phyloP scores from a whole-genome alignment of 2,113 vertebrate species.

The Eonycteris spelaea region DNA sequence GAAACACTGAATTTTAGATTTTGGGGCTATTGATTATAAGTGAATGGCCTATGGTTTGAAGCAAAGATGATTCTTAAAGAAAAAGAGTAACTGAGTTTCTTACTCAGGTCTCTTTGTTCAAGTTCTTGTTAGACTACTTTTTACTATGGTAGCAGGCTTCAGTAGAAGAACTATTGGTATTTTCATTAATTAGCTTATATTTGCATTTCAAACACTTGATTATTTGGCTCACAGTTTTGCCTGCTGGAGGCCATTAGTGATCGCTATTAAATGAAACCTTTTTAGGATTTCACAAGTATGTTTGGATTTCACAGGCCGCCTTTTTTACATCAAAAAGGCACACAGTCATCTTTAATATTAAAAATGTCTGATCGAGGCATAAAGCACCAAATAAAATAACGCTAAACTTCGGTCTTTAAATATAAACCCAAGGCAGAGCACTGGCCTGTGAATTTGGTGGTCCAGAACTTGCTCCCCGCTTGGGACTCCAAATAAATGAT shows the following conservation, averaged over 20 bases:
- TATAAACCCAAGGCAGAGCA: neutral
- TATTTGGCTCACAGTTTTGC: neutral
- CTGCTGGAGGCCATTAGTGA: neutral
- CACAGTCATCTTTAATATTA: neutral
- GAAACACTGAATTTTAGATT: neutral
- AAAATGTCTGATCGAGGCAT: neutral
- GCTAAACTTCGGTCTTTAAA: neutral
- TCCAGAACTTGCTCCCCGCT: neutral
- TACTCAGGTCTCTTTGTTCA: neutral
- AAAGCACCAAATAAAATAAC: neutral
- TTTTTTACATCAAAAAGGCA: neutral
- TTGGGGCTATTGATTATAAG: neutral
- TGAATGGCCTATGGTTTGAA: neutral
- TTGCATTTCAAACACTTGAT: slow-evolving; percentile 28
- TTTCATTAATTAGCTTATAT: neutral
- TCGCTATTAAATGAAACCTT: neutral
- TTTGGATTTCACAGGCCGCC: slow-evolving; percentile 11
- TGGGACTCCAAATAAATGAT: neutral
- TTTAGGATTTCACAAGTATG: neutral
- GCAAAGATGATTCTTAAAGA: neutral
- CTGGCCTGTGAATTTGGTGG: neutral
- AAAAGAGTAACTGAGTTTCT: neutral
- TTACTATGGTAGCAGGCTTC: neutral
- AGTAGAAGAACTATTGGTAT: neutral
- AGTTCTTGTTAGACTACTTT: neutral